Base-by-base conservation (phyloP, 35 echinoderm and acorn worm genomes). In the Hemicentrotus pulcherrimus region DNA sequence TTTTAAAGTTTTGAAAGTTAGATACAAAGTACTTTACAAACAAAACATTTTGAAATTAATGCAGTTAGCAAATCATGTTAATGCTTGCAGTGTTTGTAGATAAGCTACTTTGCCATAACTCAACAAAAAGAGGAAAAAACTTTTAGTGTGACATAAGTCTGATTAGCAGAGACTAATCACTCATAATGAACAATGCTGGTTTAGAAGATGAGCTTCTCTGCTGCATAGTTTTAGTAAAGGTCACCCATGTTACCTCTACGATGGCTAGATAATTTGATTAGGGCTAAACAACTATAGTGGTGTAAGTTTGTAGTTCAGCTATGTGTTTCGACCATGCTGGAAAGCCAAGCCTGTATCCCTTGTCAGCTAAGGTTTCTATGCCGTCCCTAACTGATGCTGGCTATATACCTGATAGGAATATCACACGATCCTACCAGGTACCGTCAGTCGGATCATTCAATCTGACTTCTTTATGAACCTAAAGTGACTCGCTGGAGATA, bases 241-340 rank as follows among this genome's bases (percentile, higher is more conserved):
- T 90, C 88, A 90, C 32, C 31, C 88, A 47, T 45, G 88, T 45
- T 90, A 90, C 30, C 88, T 90, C 31, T 78, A 90, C 9, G 88
- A 90, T 31, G 32, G 88, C 31, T 30, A 28, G 32, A 90, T 90
- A 90, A 90, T 90, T 90, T 33, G 88, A 90, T 90, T 90, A 90
- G 32, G 46, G 88, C 88, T 90, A 90, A 90, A 90, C 88, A 90
- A 45, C 88, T 19, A 47, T 47, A 19, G 46, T 90, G 88, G 88
- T 90, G 88, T 90, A 90, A 90, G 32, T 90, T 90, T 90, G 88
- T 47, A 90, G 88, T 45, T 33, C 88, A 90, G 46, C 32, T 90
- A 90, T 90, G 19, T 78, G 65, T 78, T 78, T 78, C 65, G 65
- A 2, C 65, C 65, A 78, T 78, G 8, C 65, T n/a, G 65, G 65